Conservation (phyloP, 2,113 vertebrate genomes). For the Eira barbara region DNA sequence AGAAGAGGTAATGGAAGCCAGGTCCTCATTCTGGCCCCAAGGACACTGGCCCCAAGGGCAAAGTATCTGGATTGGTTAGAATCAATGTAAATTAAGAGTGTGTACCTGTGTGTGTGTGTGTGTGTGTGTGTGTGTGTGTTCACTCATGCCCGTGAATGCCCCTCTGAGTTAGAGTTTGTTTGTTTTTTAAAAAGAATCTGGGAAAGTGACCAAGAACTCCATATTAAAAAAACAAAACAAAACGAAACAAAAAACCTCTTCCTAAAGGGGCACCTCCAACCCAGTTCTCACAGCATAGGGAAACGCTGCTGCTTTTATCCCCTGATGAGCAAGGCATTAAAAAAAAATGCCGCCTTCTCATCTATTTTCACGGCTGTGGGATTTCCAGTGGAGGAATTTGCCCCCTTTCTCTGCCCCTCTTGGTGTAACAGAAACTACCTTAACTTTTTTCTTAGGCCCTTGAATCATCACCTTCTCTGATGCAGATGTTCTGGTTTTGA, state of each 20-base stretch:
- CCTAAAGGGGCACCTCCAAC: neutral
- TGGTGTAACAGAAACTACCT: neutral
- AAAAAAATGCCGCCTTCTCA: neutral
- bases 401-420: neutral
- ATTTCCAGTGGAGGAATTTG: neutral
- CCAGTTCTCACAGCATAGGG: conserved; percentile 11
- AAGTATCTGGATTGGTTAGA: neutral
- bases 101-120: neutral
- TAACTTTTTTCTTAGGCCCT: neutral
- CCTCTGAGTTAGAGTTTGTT: conserved; percentile 34
- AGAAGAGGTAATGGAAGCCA: neutral
- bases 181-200: conserved; percentile 44
- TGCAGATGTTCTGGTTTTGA: neutral
- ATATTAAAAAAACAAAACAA: neutral
- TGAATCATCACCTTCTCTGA: neutral
- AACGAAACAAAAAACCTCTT: neutral
- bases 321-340: neutral
- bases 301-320: neutral
- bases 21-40: neutral
- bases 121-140: neutral
- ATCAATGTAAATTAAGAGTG: neutral
- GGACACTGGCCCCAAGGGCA: neutral
- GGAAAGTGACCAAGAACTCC: conserved; percentile 54
- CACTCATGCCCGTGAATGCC: fast-evolving
- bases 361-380: neutral